A percentile compares a stretch with the other conserved stretches of the same genome.
Evolutionary conservation across 2,888 invertebrate species (phyloP).

Genomic region (Acronicta leporina): DNA sequence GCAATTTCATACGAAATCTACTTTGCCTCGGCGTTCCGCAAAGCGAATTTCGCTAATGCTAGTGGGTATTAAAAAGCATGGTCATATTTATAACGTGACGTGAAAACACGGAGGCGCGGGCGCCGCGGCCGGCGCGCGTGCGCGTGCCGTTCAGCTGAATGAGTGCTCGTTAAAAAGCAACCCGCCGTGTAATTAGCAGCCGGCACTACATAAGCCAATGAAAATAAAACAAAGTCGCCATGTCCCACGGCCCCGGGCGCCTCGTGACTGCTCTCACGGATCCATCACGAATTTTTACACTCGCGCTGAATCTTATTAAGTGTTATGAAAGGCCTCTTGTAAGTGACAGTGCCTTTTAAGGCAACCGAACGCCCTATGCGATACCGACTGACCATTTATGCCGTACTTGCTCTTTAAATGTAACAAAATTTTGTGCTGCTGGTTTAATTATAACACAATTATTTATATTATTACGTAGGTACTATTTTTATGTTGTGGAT

Average conservation of each 20-base stretch:
- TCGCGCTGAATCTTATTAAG: constrained; percentile 82
- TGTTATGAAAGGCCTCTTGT: constrained; percentile 82
- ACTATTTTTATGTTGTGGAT: constrained; percentile 11
- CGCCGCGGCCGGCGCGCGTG: constrained; percentile 54
- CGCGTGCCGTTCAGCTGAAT: constrained; percentile 80
- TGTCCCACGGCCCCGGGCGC: constrained; percentile 79
- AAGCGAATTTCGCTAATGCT: constrained; percentile 55
- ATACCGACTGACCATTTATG: constrained; percentile 50
- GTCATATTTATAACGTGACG: constrained; percentile 65
- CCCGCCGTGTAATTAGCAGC: constrained; percentile 82
- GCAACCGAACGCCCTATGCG: constrained; percentile 67
- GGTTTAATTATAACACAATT: too few species aligned
- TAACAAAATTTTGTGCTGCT: constrained; percentile 23
- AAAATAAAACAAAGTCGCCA: constrained; percentile 76
- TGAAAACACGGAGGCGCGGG: constrained; percentile 51
- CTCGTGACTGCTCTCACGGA: constrained; percentile 84
- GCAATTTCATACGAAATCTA: constrained; percentile 50
- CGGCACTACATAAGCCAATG: constrained; percentile 70
- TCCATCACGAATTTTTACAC: constrained; percentile 85
- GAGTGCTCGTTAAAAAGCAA: constrained; percentile 83
- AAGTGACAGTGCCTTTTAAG: constrained; percentile 83
- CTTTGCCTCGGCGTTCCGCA: constrained; percentile 40
- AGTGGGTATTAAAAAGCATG: constrained; percentile 58
- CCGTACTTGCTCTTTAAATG: constrained; percentile 43
- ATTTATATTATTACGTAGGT: background rate